Percentiles rank a stretch among this genome's conserved stretches.
phyloP scores from a whole-genome alignment of 2,113 vertebrate genomes.

The Gymnorhina tibicen region DNA sequence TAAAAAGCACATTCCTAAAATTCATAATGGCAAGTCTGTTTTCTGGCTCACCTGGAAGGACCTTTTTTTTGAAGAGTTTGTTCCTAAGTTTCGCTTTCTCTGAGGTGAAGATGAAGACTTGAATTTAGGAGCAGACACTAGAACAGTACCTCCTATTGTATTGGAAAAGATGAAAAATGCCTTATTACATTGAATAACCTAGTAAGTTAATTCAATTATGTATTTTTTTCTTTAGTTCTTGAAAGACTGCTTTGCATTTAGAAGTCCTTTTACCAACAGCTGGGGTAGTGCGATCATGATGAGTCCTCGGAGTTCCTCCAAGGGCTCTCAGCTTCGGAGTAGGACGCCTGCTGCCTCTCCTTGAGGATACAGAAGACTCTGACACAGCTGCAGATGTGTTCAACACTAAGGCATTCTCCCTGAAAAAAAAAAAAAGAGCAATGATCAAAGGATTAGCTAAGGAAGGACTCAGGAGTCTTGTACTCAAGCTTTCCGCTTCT shows the following conservation, averaged over 20 bases:
- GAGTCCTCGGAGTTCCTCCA: constrained; percentile 70
- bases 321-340: constrained; percentile 71
- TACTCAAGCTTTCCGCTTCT: neutral
- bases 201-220: neutral
- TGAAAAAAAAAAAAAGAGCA: constrained; percentile 49
- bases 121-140: constrained; percentile 75
- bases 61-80: constrained; percentile 5
- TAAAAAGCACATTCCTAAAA: neutral
- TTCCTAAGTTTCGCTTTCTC: constrained; percentile 45
- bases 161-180: neutral
- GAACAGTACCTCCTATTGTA: constrained; percentile 76
- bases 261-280: constrained; percentile 70
- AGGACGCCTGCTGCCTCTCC: constrained; percentile 70
- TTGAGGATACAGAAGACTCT: constrained; percentile 54
- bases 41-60: constrained; percentile 49
- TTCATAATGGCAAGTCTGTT: neutral
- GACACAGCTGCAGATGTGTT: constrained; percentile 40
- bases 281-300: constrained; percentile 79
- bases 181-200: neutral
- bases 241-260: neutral
- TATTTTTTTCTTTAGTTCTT: neutral
- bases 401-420: neutral
- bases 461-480: neutral
- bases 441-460: neutral
- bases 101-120: constrained; percentile 50